Percentiles rank a stretch among this genome's conserved stretches.
phyloP scores from a whole-genome alignment of 2,888 invertebrate species.

The Hydrotaea diabolus region DNA sequence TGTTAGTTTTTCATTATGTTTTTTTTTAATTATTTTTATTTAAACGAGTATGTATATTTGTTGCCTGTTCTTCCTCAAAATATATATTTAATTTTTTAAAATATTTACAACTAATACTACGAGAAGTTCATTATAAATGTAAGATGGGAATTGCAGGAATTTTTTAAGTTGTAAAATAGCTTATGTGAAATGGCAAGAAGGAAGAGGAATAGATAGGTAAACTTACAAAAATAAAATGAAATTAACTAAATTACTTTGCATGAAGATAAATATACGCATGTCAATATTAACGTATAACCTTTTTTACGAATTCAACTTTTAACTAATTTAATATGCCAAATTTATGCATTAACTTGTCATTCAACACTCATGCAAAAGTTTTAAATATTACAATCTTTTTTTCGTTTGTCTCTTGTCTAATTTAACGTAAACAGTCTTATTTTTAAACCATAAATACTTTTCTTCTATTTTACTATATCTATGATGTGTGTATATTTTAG shows the following conservation, averaged over 20 bases:
- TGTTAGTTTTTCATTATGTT: too few species aligned
- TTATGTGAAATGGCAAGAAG: slow-evolving; percentile 22
- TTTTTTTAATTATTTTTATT: too few species aligned
- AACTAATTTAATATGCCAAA: background rate
- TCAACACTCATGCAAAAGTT: background rate
- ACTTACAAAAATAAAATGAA: background rate
- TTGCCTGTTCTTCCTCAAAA: background rate
- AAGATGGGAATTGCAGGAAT: background rate
- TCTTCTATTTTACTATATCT: background rate
- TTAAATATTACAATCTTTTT: background rate
- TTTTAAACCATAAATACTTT: slow-evolving; percentile 30
- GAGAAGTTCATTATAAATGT: too few species aligned
- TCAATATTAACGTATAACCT: background rate
- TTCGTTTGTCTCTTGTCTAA: background rate
- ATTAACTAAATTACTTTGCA: background rate
- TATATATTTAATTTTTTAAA: background rate
- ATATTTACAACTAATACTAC: background rate
- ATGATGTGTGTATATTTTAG: background rate
- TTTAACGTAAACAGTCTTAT: slow-evolving; percentile 31
- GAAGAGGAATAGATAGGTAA: background rate
- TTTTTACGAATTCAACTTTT: background rate
- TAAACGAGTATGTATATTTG: background rate
- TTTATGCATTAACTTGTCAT: background rate
- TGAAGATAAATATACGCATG: background rate
- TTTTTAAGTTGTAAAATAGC: background rate